phyloP scores from a whole-genome alignment of 2,888 invertebrate genomes.

The Campoplex nolae region DNA sequence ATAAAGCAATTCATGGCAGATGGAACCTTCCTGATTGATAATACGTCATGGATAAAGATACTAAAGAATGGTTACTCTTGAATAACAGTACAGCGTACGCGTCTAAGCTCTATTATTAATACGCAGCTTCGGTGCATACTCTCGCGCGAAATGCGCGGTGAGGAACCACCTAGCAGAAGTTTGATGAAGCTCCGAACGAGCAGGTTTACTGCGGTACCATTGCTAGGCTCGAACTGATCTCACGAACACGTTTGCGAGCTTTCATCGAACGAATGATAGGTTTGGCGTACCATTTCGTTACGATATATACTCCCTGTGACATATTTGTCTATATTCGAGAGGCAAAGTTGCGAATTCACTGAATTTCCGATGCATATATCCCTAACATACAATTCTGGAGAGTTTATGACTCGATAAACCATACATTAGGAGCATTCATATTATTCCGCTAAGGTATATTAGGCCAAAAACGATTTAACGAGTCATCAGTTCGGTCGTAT shows the following conservation, averaged over 20 bases:
- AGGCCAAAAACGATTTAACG: constrained; percentile 14
- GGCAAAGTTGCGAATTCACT: constrained; percentile 7
- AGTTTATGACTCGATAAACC: constrained; percentile 27
- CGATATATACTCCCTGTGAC: background rate
- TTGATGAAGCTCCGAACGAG: background rate
- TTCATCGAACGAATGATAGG: background rate
- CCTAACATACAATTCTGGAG: constrained; percentile 3
- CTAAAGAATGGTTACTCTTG: background rate
- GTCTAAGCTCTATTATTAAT: background rate
- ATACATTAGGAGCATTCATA: constrained; percentile 12
- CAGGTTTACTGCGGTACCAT: background rate
- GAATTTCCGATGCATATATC: background rate
- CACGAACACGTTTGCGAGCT: background rate
- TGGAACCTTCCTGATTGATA: too few species aligned
- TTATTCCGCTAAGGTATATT: background rate
- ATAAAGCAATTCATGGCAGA: too few species aligned
- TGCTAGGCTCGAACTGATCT: background rate
- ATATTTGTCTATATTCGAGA: background rate
- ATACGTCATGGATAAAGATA: too few species aligned
- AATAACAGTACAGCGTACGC: background rate
- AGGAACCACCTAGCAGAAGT: background rate
- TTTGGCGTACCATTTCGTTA: background rate
- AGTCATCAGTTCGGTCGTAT: constrained; percentile 9
- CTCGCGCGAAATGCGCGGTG: background rate
- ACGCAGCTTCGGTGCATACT: background rate